Conservation (phyloP, 2,797 vertebrate genomes). For the Agapornis canus region DNA sequence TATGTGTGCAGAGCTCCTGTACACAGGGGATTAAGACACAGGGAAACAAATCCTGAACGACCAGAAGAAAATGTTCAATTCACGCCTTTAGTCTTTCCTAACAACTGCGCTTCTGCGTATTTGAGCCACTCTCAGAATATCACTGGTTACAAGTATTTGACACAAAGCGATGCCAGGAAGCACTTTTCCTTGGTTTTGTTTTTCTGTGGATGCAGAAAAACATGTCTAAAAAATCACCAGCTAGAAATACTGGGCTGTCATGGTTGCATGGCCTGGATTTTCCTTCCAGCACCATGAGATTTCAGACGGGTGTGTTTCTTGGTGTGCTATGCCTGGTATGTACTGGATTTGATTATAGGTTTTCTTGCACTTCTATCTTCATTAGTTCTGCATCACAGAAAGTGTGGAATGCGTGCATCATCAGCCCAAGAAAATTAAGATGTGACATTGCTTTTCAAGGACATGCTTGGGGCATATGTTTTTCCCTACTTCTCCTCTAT, state of each 20-base stretch:
- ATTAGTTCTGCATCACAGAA: conserved; percentile 54
- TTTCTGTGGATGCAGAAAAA: neutral
- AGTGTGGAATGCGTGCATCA: conserved; percentile 37
- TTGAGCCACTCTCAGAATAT: neutral
- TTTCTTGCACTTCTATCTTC: conserved; percentile 61
- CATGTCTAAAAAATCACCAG: neutral
- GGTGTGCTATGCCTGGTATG: neutral
- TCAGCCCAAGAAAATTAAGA: conserved; percentile 50
- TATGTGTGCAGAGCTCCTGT: neutral
- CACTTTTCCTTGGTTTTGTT: neutral
- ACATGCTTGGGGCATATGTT: neutral
- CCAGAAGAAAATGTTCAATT: conserved; percentile 27
- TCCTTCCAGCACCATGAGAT: neutral
- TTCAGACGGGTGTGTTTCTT: conserved; percentile 24
- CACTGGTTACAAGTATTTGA: neutral
- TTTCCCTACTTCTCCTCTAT: neutral
- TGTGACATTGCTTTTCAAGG: conserved; percentile 60
- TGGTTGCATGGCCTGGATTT: neutral
- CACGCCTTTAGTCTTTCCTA: neutral
- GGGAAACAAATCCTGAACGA: neutral
- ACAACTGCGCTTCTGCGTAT: neutral
- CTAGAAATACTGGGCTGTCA: conserved; percentile 7
- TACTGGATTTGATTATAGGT: conserved; percentile 56
- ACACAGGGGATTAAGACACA: neutral
- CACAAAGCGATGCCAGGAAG: neutral